Evolutionary conservation across 2,113 vertebrate species (phyloP).

Genomic region (Nycticorax nycticorax): DNA sequence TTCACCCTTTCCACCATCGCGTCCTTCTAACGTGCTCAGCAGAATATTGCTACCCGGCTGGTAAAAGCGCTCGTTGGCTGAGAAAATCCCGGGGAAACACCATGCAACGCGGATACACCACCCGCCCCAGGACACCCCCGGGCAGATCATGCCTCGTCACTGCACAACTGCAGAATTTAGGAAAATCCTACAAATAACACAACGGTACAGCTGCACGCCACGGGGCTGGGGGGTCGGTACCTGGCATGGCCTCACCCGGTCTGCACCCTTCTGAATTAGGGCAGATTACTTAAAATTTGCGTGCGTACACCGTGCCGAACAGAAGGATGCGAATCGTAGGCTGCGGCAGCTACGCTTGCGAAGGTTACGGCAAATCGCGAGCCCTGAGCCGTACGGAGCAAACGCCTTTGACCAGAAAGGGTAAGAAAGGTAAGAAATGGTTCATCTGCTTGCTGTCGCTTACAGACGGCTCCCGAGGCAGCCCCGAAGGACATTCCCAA

Average conservation of each 20-base stretch:
- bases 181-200: background rate
- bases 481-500: background rate
- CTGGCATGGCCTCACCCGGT: background rate
- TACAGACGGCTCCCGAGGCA: background rate
- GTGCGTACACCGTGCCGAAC: background rate
- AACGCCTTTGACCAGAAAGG: background rate
- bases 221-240: background rate
- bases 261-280: background rate
- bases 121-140: accelerated
- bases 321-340: background rate
- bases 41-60: background rate
- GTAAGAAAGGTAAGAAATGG: background rate
- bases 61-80: background rate
- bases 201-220: accelerated
- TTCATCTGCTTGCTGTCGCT: background rate
- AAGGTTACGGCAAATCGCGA: background rate
- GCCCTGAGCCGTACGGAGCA: background rate
- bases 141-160: background rate
- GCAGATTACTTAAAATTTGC: no score
- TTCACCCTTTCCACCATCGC: background rate
- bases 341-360: background rate
- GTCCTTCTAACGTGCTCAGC: no score
- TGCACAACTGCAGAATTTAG: background rate
- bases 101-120: background rate
- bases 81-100: background rate